Evolutionary conservation across 1,140 invertebrate genomes (phyloP).

Genomic region (Drosophila parvula): DNA sequence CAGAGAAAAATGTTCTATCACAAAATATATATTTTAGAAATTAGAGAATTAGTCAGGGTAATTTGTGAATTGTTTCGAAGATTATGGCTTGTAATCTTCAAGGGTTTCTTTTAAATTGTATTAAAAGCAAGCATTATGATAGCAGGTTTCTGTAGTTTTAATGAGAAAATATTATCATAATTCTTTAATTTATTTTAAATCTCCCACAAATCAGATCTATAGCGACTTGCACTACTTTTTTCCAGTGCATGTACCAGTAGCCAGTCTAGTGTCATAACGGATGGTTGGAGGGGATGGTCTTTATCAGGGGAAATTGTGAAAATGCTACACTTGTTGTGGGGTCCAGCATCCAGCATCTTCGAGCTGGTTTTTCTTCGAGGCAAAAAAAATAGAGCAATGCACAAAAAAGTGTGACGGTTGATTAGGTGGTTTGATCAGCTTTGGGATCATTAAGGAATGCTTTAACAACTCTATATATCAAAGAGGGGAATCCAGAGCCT

Average conservation of each 20-base stretch:
- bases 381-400: conserved; percentile 7
- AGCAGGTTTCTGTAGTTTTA: not conserved
- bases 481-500: not conserved
- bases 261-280: conserved; percentile 19
- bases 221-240: not conserved
- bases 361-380: conserved; percentile 14
- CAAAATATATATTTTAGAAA: not conserved
- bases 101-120: not conserved
- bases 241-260: conserved; percentile 22
- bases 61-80: not conserved
- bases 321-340: conserved; percentile 33
- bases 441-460: conserved; percentile 42
- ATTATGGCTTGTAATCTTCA: not conserved
- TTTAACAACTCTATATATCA: conserved; percentile 42
- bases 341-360: conserved; percentile 25
- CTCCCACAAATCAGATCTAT: not conserved
- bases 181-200: not conserved
- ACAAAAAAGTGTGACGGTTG: conserved; percentile 45
- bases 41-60: rapidly evolving
- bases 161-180: not conserved
- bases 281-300: conserved; percentile 8
- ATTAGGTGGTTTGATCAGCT: conserved; percentile 43
- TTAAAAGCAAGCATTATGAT: not conserved
- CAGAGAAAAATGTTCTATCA: not conserved
- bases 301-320: not conserved